Evolutionary conservation across 2,888 invertebrate species (phyloP).

Genomic region (Protonemura montana): DNA sequence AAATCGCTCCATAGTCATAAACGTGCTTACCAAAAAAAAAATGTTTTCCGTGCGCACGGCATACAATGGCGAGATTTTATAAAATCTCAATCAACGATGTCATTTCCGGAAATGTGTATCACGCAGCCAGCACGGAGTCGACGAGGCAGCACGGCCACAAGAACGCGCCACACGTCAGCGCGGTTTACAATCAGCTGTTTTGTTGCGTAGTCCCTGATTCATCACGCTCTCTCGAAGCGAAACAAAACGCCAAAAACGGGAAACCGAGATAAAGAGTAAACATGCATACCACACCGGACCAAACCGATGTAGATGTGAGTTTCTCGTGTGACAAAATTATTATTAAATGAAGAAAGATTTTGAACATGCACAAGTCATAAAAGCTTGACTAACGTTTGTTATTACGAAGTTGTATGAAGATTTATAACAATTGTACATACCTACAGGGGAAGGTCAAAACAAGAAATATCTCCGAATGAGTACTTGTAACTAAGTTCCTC

Average conservation of each 20-base stretch:
- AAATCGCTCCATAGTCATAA: not conserved
- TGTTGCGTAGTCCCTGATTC: not conserved
- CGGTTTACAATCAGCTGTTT: not conserved
- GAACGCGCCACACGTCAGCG: not conserved
- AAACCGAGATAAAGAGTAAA: not conserved
- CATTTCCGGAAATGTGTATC: conserved; percentile 5
- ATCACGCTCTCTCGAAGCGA: not conserved
- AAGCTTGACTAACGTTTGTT: not conserved
- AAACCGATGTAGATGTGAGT: not conserved
- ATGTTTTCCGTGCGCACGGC: not conserved
- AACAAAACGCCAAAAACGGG: not conserved
- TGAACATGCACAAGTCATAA: not conserved
- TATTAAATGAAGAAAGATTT: not conserved
- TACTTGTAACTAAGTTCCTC: too few species aligned
- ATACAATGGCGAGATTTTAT: not conserved
- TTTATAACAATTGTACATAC: not conserved
- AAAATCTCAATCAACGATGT: not conserved
- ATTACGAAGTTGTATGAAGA: not conserved
- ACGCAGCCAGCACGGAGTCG: not conserved
- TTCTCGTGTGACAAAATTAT: not conserved
- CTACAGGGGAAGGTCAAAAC: too few species aligned
- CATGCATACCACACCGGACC: not conserved
- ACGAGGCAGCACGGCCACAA: not conserved
- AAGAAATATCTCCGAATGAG: too few species aligned
- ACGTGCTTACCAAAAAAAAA: not conserved